These are phyloP conservation scores for Rhynchonycteris naso DNA, from an alignment of 2,797 vertebrate genomes.

Conservation along the genomic window DNA sequence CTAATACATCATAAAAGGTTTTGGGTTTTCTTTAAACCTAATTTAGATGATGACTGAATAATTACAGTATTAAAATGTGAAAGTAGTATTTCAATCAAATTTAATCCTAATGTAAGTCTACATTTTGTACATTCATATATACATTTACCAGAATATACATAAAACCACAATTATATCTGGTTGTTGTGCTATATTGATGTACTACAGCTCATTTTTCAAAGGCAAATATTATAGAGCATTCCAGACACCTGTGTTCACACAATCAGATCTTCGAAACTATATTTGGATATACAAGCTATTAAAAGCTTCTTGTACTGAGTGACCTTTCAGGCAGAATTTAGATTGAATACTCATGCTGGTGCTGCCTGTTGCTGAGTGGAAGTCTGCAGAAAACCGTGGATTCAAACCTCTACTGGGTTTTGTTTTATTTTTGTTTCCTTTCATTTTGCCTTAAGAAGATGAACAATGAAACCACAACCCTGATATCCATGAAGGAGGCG, in stretches of 20 bases:
- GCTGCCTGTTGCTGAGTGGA: conserved; percentile 69
- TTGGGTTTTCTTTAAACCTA: background rate
- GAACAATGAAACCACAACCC: conserved; percentile 80
- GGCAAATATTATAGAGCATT: conserved; percentile 49
- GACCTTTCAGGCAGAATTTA: conserved; percentile 76
- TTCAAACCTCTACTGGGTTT: background rate
- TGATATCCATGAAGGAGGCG: conserved; percentile 81
- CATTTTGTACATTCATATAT: background rate
- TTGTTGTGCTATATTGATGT: background rate
- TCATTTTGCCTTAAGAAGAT: conserved; percentile 78
- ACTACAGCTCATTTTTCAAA: conserved; percentile 52
- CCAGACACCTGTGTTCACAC: conserved; percentile 59
- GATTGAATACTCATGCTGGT: conserved; percentile 44
- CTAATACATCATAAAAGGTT: conserved; percentile 6
- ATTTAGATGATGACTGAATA: conserved; percentile 39
- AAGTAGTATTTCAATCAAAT: conserved; percentile 9
- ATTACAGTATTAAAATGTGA: conserved; percentile 49
- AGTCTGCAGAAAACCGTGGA: conserved; percentile 48
- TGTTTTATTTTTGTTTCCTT: conserved; percentile 54
- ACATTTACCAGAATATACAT: background rate
- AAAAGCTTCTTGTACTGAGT: conserved; percentile 83
- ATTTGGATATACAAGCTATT: conserved; percentile 85
- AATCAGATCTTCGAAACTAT: conserved; percentile 79
- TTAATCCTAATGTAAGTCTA: background rate
- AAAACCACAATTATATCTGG: background rate